These are phyloP conservation scores for Monopis laevigella DNA, from an alignment of 2,888 invertebrate genomes.

Conservation along the genomic window DNA sequence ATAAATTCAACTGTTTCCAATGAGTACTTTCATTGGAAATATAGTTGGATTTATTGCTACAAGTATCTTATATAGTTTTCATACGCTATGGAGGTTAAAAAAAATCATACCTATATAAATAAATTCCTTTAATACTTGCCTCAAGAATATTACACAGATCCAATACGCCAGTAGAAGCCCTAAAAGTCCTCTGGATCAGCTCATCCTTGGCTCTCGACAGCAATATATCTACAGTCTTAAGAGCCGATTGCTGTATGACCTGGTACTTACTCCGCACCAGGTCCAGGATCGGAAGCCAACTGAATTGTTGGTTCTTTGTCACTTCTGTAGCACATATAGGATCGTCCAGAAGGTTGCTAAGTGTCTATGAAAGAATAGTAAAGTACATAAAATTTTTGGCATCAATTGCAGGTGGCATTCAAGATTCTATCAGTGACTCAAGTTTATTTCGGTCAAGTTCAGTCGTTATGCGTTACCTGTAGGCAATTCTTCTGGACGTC, in stretches of 20 bases:
- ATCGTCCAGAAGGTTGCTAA: constrained; percentile 61
- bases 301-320: constrained; percentile 56
- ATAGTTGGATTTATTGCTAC: too few relatives aligned
- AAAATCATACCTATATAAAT: too few relatives aligned
- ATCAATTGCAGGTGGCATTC: not conserved
- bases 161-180: constrained; percentile 53
- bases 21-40: too few relatives aligned
- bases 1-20: too few relatives aligned
- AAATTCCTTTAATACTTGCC: constrained; percentile 28
- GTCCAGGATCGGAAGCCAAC: constrained; percentile 50
- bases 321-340: constrained; percentile 51
- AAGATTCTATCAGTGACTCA: not conserved
- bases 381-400: not conserved
- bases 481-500: constrained; percentile 66
- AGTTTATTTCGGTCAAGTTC: not conserved
- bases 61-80: too few relatives aligned
- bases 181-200: constrained; percentile 56
- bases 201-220: constrained; percentile 52
- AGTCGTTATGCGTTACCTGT: constrained; percentile 35
- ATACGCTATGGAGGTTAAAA: too few relatives aligned
- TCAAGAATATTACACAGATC: constrained; percentile 60
- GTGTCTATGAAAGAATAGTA: constrained; percentile 28
- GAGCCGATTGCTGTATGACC: constrained; percentile 56
- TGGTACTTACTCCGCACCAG: constrained; percentile 57
- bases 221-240: constrained; percentile 53